Conservation (phyloP, 92 coral and sea anemone genomes). For the Parazoanthus atlanticus region DNA sequence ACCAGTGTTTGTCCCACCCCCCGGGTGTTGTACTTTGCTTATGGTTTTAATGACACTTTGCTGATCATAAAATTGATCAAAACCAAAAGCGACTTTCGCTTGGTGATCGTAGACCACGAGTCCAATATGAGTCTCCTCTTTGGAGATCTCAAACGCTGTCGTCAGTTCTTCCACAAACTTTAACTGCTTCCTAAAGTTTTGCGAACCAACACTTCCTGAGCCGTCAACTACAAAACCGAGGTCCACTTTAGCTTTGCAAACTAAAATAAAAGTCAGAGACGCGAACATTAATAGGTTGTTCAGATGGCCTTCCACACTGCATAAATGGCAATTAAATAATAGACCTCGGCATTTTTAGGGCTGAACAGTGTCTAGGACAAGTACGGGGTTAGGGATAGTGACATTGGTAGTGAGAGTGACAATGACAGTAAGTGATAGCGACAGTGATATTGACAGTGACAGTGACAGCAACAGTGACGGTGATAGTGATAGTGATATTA, state of each 20-base stretch:
- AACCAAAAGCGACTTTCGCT: conserved; percentile 27
- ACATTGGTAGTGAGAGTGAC: too few relatives aligned
- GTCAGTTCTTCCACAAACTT: conserved; percentile 60
- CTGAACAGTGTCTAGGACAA: too few relatives aligned
- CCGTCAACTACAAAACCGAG: conserved; percentile 81
- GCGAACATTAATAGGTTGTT: not conserved
- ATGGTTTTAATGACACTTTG: conserved; percentile 42
- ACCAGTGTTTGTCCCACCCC: conserved; percentile 50
- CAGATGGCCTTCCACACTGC: not conserved
- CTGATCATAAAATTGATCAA: conserved; percentile 46
- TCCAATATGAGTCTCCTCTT: conserved; percentile 67
- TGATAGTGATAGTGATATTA: too few relatives aligned
- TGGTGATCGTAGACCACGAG: conserved; percentile 29
- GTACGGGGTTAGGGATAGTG: too few relatives aligned
- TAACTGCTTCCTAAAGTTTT: conserved; percentile 61
- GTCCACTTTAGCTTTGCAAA: conserved; percentile 82
- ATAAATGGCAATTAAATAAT: too few relatives aligned
- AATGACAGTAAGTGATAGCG: too few relatives aligned
- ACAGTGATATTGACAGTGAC: too few relatives aligned
- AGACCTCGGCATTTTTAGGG: too few relatives aligned
- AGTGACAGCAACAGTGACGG: too few relatives aligned
- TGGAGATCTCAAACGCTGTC: conserved; percentile 61
- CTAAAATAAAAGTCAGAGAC: conserved; percentile 4
- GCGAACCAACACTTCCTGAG: conserved; percentile 76
- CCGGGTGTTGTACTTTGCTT: conserved; percentile 33